phyloP scores from a whole-genome alignment of 2,888 invertebrate genomes.

The Sphecodes monilicornis region DNA sequence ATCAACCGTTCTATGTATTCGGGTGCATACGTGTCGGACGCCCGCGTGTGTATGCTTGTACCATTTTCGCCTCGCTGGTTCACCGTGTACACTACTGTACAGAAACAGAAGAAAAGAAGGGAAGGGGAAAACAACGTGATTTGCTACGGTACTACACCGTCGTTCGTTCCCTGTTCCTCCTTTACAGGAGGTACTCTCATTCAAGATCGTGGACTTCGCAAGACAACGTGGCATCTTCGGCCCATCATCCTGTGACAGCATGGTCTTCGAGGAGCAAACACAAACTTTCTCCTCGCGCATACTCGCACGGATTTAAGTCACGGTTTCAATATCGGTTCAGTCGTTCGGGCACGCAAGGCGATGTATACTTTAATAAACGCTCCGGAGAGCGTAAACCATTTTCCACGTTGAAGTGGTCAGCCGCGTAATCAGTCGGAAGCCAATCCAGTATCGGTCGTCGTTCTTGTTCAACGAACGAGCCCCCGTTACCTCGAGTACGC shows the following conservation, averaged over 20 bases:
- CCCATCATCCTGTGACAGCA: background rate
- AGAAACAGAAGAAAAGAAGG: conserved; percentile 21
- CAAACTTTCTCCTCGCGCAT: no score
- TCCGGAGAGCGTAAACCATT: conserved; percentile 66
- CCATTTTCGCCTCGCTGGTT: conserved; percentile 25
- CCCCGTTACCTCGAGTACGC: conserved; percentile 4
- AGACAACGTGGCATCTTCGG: background rate
- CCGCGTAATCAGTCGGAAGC: background rate
- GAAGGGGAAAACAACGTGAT: conserved; percentile 25
- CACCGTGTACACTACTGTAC: conserved; percentile 21
- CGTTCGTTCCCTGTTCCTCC: background rate
- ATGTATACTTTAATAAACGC: conserved; percentile 48
- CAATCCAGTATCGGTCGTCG: background rate
- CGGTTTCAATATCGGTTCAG: conserved; percentile 45
- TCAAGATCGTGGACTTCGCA: background rate
- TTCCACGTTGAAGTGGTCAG: background rate
- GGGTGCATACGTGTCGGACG: background rate
- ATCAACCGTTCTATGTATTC: background rate
- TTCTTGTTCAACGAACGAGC: background rate
- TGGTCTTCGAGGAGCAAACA: background rate
- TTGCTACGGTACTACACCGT: conserved; percentile 7
- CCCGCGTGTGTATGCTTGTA: background rate
- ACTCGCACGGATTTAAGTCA: conserved; percentile 44
- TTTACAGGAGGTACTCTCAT: no score
- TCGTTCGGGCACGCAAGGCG: conserved; percentile 48